These are phyloP conservation scores for Scyliorhinus canicula DNA, from an alignment of 2,797 vertebrate species.

Conservation along the genomic window DNA sequence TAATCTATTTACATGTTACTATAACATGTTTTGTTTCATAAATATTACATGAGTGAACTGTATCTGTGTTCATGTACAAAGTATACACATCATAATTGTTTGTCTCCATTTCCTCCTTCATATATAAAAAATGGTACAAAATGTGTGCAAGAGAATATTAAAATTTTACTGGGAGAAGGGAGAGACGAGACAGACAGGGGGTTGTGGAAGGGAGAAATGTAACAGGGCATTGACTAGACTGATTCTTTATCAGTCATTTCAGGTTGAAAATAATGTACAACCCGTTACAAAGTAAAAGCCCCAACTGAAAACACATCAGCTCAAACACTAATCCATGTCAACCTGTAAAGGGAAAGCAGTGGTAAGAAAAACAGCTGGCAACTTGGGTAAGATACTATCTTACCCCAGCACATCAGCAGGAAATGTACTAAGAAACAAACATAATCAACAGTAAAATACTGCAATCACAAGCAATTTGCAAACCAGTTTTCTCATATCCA, in stretches of 20 bases:
- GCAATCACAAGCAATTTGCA: neutral
- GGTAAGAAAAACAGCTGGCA: neutral
- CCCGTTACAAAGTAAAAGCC: neutral
- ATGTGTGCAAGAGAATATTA: neutral
- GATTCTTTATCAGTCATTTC: neutral
- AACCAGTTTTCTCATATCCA: neutral
- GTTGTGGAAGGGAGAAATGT: neutral
- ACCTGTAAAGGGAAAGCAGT: neutral
- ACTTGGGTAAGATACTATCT: neutral
- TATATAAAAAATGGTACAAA: neutral
- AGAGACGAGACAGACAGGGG: neutral
- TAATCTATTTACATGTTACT: neutral
- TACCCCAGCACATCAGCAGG: neutral
- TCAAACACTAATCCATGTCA: neutral
- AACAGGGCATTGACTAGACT: neutral
- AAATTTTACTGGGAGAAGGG: neutral
- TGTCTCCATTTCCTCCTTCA: neutral
- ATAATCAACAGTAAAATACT: neutral
- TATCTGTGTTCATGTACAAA: neutral
- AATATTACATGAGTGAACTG: neutral
- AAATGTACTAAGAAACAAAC: neutral
- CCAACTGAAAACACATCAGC: neutral
- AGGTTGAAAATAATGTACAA: too few relatives aligned
- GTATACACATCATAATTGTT: neutral
- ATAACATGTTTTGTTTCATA: neutral